Percentiles rank a stretch among this genome's conserved stretches.
phyloP scores from a whole-genome alignment of 2,888 invertebrate genomes.

The Spodoptera littoralis region DNA sequence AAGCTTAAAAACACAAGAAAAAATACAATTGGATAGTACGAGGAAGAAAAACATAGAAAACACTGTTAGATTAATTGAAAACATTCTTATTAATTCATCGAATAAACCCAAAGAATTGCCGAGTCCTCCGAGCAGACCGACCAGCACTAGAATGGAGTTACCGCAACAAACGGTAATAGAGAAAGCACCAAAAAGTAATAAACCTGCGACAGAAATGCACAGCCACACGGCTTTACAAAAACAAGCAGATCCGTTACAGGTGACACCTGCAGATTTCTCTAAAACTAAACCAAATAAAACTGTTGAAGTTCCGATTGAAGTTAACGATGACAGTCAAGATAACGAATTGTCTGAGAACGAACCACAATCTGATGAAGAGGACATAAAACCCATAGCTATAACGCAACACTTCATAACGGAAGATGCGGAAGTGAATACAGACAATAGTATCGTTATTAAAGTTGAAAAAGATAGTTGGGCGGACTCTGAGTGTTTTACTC shows the following conservation, averaged over 20 bases:
- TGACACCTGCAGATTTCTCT: slow-evolving; percentile 8
- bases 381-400: slow-evolving; percentile 33
- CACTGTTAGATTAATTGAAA: slow-evolving; percentile 78
- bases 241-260: slow-evolving; percentile 20
- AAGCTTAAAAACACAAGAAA: slow-evolving; percentile 57
- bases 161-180: slow-evolving; percentile 10
- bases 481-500: slow-evolving; percentile 55
- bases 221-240: too few species aligned
- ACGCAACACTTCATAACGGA: slow-evolving; percentile 26
- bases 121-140: neutral
- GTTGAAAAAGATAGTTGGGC: slow-evolving; percentile 51
- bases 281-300: neutral
- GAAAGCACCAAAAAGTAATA: neutral
- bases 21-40: slow-evolving; percentile 57
- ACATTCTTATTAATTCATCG: slow-evolving; percentile 71
- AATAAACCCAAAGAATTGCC: slow-evolving; percentile 49
- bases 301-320: slow-evolving; percentile 12
- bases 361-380: slow-evolving; percentile 22
- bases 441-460: slow-evolving; percentile 50
- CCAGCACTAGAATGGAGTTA: neutral
- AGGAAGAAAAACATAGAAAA: slow-evolving; percentile 77
- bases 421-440: slow-evolving; percentile 16
- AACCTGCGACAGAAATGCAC: neutral
- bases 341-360: slow-evolving; percentile 9
- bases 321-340: neutral